A percentile compares a stretch with the other conserved stretches of the same genome.
Evolutionary conservation across 1,140 invertebrate genomes (phyloP).

Genomic region (Acromyrmex heyeri): DNA sequence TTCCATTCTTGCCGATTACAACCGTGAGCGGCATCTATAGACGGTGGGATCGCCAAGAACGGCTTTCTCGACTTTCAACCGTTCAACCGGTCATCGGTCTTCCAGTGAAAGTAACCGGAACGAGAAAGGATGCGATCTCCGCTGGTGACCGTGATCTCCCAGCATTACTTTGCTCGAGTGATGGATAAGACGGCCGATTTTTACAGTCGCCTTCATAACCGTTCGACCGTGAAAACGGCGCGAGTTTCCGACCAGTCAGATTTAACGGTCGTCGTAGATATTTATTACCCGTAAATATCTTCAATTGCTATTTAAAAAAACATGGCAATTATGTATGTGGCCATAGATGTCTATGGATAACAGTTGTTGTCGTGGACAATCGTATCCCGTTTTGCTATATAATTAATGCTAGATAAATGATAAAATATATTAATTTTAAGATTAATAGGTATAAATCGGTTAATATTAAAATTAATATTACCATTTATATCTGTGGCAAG

Average conservation of each 20-base stretch:
- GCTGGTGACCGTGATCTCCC: constrained; percentile 75
- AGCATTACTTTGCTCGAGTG: constrained; percentile 36
- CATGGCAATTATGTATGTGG: neutral
- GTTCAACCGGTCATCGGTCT: constrained; percentile 76
- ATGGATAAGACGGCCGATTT: constrained; percentile 10
- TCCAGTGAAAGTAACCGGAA: constrained; percentile 77
- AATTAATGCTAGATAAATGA: neutral
- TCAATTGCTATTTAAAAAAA: neutral
- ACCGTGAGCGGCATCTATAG: constrained; percentile 32
- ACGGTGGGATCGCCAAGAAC: constrained; percentile 32
- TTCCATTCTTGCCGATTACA: constrained; percentile 34
- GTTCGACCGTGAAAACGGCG: constrained; percentile 28
- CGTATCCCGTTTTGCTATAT: neutral
- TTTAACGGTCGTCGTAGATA: constrained; percentile 9
- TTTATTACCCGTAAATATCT: neutral
- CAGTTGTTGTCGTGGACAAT: neutral
- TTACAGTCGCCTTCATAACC: constrained; percentile 25
- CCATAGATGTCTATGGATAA: too few relatives aligned
- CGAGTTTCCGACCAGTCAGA: constrained; percentile 18
- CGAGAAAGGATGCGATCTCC: constrained; percentile 70
- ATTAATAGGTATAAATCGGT: too few relatives aligned
- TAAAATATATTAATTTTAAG: too few relatives aligned
- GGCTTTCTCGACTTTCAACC: constrained; percentile 80
- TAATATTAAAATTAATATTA: too few relatives aligned
- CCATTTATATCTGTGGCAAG: too few relatives aligned